Evolutionary conservation across 2,888 invertebrate species (phyloP).

Genomic region (Drosophila infuscata): DNA sequence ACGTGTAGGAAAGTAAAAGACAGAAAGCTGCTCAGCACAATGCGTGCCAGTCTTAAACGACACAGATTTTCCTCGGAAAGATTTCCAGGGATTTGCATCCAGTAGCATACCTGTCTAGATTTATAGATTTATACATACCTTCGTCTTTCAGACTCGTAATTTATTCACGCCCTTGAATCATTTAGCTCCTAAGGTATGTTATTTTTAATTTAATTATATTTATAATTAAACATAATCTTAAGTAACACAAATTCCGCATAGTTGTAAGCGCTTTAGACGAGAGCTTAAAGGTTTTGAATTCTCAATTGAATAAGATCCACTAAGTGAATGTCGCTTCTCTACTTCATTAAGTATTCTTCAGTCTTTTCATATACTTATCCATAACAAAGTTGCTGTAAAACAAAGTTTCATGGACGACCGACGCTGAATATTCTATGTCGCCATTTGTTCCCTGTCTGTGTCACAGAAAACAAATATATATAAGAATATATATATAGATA

Average conservation of each 20-base stretch:
- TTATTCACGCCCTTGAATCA: slow-evolving; percentile 11
- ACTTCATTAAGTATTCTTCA: background rate
- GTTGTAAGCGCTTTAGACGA: background rate
- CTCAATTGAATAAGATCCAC: slow-evolving; percentile 3
- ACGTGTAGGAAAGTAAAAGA: slow-evolving; percentile 65
- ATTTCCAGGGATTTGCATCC: slow-evolving; percentile 34
- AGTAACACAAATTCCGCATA: background rate
- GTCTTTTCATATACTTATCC: slow-evolving; percentile 2
- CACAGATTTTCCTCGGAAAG: slow-evolving; percentile 30
- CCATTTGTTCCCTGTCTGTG: slow-evolving; percentile 3
- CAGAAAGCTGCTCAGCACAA: slow-evolving; percentile 48
- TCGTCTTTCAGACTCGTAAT: background rate
- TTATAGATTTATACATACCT: slow-evolving; percentile 22
- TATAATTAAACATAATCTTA: background rate
- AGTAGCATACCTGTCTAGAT: slow-evolving; percentile 6
- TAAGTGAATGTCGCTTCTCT: slow-evolving; percentile 10
- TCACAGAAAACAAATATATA: slow-evolving; percentile 4
- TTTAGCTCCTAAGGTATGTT: background rate
- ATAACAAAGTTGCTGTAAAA: slow-evolving; percentile 15
- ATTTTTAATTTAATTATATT: slow-evolving; percentile 12
- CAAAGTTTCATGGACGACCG: slow-evolving; percentile 19
- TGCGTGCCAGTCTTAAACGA: slow-evolving; percentile 31
- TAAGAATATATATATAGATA: slow-evolving; percentile 1
- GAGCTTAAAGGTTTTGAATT: background rate
- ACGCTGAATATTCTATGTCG: background rate